phyloP scores from a whole-genome alignment of 2,888 invertebrate species.

The Hybos culiciformis region DNA sequence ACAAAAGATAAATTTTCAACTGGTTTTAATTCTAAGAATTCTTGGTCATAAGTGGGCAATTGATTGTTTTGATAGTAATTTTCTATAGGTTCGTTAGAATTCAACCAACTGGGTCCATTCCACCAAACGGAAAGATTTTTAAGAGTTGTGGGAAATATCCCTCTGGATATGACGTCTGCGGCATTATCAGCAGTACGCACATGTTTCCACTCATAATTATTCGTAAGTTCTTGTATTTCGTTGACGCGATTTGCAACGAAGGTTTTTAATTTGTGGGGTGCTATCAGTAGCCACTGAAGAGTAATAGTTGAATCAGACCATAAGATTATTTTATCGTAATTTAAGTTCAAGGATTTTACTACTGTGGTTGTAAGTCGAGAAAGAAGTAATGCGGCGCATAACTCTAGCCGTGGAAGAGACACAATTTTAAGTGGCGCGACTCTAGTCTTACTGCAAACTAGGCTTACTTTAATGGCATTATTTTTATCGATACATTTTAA shows the following conservation, averaged over 20 bases:
- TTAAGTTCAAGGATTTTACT: neutral
- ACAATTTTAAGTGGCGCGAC: neutral
- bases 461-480: neutral
- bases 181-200: constrained; percentile 20
- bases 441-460: neutral
- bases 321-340: too few relatives aligned
- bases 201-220: constrained; percentile 17
- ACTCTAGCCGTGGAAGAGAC: neutral
- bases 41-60: too few relatives aligned
- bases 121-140: too few relatives aligned
- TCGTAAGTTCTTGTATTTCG: neutral
- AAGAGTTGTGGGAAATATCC: too few relatives aligned
- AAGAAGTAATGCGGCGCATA: neutral
- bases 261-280: constrained; percentile 6
- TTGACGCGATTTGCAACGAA: constrained; percentile 11
- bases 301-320: constrained; percentile 5
- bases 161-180: constrained; percentile 22
- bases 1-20: too few relatives aligned
- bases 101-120: too few relatives aligned
- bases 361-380: neutral
- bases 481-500: neutral
- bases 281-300: constrained; percentile 11
- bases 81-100: too few relatives aligned
- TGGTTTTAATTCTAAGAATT: too few relatives aligned
- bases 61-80: too few relatives aligned